Evolutionary conservation across 1,140 invertebrate species (phyloP).

Genomic region (Fopius arisanus): DNA sequence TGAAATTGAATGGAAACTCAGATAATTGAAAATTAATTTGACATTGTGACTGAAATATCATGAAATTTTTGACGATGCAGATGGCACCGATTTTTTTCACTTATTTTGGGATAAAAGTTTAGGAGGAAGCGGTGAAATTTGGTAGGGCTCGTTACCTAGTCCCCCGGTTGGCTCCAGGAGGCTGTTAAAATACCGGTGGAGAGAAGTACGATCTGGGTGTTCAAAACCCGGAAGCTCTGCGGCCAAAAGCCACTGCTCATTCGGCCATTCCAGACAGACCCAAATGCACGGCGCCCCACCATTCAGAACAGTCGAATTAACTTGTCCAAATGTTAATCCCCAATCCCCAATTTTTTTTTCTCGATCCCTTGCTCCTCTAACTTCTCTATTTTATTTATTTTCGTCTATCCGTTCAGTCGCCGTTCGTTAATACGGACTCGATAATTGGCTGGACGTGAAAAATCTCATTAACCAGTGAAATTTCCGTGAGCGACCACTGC

Average conservation of each 20-base stretch:
- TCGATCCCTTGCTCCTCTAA: background rate
- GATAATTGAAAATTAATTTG: too few relatives aligned
- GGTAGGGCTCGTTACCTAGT: background rate
- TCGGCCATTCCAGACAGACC: background rate
- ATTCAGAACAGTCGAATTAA: slow-evolving; percentile 14
- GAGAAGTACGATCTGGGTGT: background rate
- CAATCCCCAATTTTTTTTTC: slow-evolving; percentile 18
- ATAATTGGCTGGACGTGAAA: background rate
- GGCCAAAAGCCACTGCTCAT: slow-evolving; percentile 1
- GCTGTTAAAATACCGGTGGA: background rate
- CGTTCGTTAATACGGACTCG: slow-evolving; percentile 9
- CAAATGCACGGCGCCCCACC: background rate
- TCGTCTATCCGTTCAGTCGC: background rate
- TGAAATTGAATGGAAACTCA: too few relatives aligned
- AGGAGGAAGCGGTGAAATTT: slow-evolving; percentile 9
- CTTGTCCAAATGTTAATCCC: slow-evolving; percentile 16
- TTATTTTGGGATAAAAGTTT: background rate
- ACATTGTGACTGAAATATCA: too few relatives aligned
- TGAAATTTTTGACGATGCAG: too few relatives aligned
- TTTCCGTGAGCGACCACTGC: background rate
- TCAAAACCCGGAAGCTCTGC: slow-evolving; percentile 5
- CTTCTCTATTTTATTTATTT: slow-evolving; percentile 23
- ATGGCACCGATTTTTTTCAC: background rate
- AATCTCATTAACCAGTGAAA: background rate
- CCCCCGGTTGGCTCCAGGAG: background rate